Base-by-base conservation (phyloP, 2,888 invertebrate species). In the Hirtodrosophila duncani region DNA sequence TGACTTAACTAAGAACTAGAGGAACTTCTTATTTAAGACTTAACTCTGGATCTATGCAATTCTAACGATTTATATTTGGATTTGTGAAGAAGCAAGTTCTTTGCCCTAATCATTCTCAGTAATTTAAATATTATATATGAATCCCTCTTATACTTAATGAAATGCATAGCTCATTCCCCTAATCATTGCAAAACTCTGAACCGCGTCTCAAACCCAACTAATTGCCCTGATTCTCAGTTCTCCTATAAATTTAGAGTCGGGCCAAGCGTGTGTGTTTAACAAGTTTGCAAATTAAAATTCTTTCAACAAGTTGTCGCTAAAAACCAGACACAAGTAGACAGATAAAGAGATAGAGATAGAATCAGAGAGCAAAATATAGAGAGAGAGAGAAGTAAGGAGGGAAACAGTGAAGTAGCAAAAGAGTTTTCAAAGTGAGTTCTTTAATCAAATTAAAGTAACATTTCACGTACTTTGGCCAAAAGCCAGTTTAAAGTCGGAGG, bases 361-460 rank as follows among this genome's bases (percentile, higher is more conserved):
- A 6, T 20, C 4, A 20, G 21, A 3, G 9, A 3, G 21, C 8
- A 13, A 6, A 21, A 2, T 9, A 36, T 4, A 20, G 21, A 30
- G 14, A 6, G 21, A 29, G 20, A n/a, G 9, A 5, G 3, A 4
- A 1, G 11, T 1, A 30, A 7, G 0, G 8, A 6, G 14, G n/a
- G 13, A 9, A 6, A 13, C 7, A 23, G 37, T 7, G 31, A 3
- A 23, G 8, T 23, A 24, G 17, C 4, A n/a, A 7, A 8, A 26
- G 37, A 20, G 27, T 14, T 33, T 38, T 48, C 48, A 3, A 14
- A 44, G 34, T 30, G 31, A 17, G 21, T 43, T 63, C 39, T 53
- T 57, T 41, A 75, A 79, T 75, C 37, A 63, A 75, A 75, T 70
- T 56, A 57, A 75, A 75, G 67, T 46, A 42, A 63, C 56, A 78